Evolutionary conservation across 2,797 vertebrate genomes (phyloP).

Genomic region (Corythornis leucogaster): DNA sequence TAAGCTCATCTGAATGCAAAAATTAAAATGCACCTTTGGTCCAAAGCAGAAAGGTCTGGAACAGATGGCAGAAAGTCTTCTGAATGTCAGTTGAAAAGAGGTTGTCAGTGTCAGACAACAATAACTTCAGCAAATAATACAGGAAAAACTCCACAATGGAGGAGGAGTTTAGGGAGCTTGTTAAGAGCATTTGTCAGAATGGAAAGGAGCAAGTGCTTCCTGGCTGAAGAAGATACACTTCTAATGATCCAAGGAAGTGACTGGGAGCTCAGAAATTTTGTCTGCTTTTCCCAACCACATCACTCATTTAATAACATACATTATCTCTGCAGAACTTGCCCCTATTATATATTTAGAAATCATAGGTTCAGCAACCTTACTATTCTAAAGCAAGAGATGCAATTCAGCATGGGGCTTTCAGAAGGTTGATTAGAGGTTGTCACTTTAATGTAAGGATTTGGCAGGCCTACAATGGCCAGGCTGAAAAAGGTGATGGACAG

Average conservation of each 20-base stretch:
- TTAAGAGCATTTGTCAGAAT: neutral
- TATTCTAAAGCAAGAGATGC: neutral
- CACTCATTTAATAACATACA: neutral
- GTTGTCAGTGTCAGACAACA: conserved; percentile 5
- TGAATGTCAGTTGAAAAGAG: conserved; percentile 16
- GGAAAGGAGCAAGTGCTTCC: neutral
- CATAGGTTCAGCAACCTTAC: neutral
- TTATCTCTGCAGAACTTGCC: neutral
- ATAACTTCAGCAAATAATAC: neutral
- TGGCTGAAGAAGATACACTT: neutral
- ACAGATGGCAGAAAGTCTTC: conserved; percentile 44
- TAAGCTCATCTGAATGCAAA: conserved; percentile 5
- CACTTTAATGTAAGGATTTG: neutral
- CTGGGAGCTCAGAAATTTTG: neutral
- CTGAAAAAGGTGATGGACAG: neutral
- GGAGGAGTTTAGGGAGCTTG: neutral
- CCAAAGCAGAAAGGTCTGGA: conserved; percentile 22
- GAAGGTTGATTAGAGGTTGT: neutral
- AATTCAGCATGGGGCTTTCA: neutral
- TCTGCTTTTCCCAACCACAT: neutral
- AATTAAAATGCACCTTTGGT: neutral
- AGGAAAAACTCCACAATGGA: neutral
- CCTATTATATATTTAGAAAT: neutral
- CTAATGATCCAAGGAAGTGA: neutral
- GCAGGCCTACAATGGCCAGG: neutral